Conservation (phyloP, 1,140 invertebrate species). For the Metaphire vulgaris region DNA sequence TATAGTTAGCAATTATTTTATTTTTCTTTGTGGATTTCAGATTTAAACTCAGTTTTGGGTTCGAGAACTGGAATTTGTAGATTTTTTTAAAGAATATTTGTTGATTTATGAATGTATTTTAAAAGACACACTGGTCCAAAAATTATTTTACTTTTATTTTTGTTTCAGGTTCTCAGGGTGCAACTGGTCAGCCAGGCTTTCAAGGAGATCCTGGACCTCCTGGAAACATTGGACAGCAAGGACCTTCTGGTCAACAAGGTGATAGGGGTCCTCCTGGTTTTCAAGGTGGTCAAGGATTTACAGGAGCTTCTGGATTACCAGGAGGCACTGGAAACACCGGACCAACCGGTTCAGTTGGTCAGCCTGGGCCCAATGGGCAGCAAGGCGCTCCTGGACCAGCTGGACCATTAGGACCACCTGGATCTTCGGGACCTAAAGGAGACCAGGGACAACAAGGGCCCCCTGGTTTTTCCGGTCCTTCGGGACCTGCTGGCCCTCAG, state of each 20-base stretch:
- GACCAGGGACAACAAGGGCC: conserved; percentile 33
- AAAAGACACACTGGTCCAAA: too few relatives aligned
- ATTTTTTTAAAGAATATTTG: too few relatives aligned
- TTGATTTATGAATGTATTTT: too few relatives aligned
- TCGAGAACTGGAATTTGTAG: too few relatives aligned
- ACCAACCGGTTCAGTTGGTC: conserved; percentile 18
- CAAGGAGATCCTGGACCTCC: conserved; percentile 56
- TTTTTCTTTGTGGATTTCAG: too few relatives aligned
- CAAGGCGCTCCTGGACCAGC: conserved; percentile 41
- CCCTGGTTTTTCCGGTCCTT: conserved; percentile 42
- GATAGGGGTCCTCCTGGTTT: conserved; percentile 12
- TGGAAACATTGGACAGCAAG: conserved; percentile 62
- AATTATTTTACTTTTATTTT: too few relatives aligned
- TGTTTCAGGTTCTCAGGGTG: neutral
- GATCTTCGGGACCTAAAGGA: conserved; percentile 49
- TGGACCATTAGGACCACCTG: conserved; percentile 39
- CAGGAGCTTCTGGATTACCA: conserved; percentile 7
- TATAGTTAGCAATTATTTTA: too few relatives aligned
- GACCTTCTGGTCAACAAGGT: conserved; percentile 16
- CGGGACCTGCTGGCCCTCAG: conserved; percentile 37
- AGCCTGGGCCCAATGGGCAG: conserved; percentile 57
- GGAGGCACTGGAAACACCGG: conserved; percentile 2
- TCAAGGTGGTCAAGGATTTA: conserved; percentile 20
- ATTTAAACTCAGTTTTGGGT: too few relatives aligned
- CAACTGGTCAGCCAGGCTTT: neutral